Conservation (phyloP, 2,888 invertebrate species). For the Leucophenga montana region DNA sequence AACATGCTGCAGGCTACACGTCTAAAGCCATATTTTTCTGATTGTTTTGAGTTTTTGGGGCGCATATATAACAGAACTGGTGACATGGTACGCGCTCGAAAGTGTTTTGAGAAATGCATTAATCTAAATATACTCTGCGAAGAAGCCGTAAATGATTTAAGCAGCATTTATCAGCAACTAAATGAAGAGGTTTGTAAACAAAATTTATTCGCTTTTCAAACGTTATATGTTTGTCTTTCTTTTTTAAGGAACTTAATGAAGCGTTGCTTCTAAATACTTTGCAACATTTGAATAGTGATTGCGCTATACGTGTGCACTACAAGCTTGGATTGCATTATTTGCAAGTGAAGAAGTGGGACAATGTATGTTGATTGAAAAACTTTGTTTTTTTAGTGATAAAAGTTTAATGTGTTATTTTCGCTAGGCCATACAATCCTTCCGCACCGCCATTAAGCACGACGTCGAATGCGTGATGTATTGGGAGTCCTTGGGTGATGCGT, state of each 20-base stretch:
- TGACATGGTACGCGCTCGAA: constrained; percentile 83
- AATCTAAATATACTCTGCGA: constrained; percentile 80
- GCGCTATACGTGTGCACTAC: constrained; percentile 85
- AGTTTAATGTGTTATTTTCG: constrained; percentile 14
- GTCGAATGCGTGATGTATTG: constrained; percentile 83
- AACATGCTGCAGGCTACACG: constrained; percentile 82
- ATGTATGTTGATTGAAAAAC: constrained; percentile 59
- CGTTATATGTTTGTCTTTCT: background rate
- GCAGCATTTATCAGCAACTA: constrained; percentile 81
- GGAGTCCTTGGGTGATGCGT: constrained; percentile 93
- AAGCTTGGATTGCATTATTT: constrained; percentile 88
- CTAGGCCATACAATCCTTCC: constrained; percentile 82
- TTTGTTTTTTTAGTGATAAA: constrained; percentile 5
- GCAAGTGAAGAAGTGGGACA: constrained; percentile 80
- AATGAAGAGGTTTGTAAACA: constrained; percentile 77
- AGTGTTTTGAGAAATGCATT: constrained; percentile 89
- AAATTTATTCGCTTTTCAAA: background rate
- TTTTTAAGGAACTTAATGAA: constrained; percentile 60
- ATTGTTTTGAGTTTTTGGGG: constrained; percentile 85
- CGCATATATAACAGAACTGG: constrained; percentile 80
- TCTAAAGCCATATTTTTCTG: constrained; percentile 82
- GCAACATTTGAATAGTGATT: constrained; percentile 74
- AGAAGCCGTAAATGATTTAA: constrained; percentile 82
- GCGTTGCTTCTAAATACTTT: constrained; percentile 67
- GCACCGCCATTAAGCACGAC: constrained; percentile 81